phyloP scores from a whole-genome alignment of 2,888 invertebrate genomes.

The Podabrus alpinus region DNA sequence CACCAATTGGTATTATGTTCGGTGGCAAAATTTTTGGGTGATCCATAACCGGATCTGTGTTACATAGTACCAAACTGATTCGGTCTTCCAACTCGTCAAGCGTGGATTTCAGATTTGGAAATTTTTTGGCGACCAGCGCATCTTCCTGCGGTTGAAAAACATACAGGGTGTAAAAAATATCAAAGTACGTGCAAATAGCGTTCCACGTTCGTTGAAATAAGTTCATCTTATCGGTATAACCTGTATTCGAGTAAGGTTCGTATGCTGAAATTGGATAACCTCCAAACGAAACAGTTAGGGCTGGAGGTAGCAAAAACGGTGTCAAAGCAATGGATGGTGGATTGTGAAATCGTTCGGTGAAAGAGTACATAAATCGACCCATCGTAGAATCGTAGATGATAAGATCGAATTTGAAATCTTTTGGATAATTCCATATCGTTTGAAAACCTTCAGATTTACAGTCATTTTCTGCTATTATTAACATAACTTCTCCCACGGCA shows the following conservation, averaged over 20 bases:
- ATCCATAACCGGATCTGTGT: constrained; percentile 43
- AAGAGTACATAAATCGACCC: constrained; percentile 34
- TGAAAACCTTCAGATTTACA: constrained; percentile 20
- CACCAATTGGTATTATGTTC: constrained; percentile 50
- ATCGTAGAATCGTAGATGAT: constrained; percentile 35
- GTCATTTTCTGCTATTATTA: no score
- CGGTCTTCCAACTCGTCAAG: constrained; percentile 39
- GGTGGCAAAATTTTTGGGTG: constrained; percentile 46
- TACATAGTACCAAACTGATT: constrained; percentile 43
- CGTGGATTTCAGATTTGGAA: constrained; percentile 39
- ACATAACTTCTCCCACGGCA: no score
- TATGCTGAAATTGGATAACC: constrained; percentile 38
- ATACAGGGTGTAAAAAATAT: constrained; percentile 20
- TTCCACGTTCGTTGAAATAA: constrained; percentile 39
- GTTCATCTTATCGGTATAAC: constrained; percentile 35
- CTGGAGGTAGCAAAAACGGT: constrained; percentile 5
- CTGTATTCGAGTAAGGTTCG: constrained; percentile 35
- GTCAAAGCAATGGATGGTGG: constrained; percentile 32
- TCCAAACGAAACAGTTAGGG: constrained; percentile 35
- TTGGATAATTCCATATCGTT: constrained; percentile 33
- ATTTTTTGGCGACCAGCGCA: constrained; percentile 30
- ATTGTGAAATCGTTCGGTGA: constrained; percentile 35
- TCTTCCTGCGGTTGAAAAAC: constrained; percentile 24
- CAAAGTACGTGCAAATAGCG: constrained; percentile 25
- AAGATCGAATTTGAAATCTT: constrained; percentile 35